phyloP scores from a whole-genome alignment of 2,888 invertebrate species.

The Tinea pellionella region DNA sequence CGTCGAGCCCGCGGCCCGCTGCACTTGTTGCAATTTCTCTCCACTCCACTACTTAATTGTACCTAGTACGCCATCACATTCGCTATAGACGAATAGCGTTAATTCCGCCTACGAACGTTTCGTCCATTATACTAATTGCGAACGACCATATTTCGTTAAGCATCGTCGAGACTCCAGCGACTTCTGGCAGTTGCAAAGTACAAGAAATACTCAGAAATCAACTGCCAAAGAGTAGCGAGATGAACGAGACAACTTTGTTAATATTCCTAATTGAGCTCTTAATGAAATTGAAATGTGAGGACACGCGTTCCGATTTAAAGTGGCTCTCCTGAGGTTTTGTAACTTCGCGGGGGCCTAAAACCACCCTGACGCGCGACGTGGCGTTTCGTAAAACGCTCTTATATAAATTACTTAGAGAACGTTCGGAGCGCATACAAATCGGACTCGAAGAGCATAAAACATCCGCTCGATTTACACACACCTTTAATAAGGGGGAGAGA shows the following conservation, averaged over 20 bases:
- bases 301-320: conserved; percentile 46
- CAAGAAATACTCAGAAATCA: conserved; percentile 48
- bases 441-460: conserved; percentile 39
- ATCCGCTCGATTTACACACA: conserved; percentile 52
- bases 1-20: conserved; percentile 35
- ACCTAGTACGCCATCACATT: conserved; percentile 48
- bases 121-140: conserved; percentile 67
- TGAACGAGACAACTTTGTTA: conserved; percentile 54
- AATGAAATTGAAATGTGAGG: conserved; percentile 65
- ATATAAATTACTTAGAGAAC: conserved; percentile 58
- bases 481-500: conserved; percentile 29
- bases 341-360: conserved; percentile 27
- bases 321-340: conserved; percentile 26
- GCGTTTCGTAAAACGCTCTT: conserved; percentile 48
- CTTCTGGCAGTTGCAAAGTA: conserved; percentile 44
- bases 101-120: conserved; percentile 48
- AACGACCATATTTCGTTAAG: conserved; percentile 53
- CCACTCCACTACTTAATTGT: conserved; percentile 54
- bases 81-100: conserved; percentile 55
- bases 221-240: conserved; percentile 55
- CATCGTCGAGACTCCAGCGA: conserved; percentile 44
- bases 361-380: conserved; percentile 28
- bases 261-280: conserved; percentile 67
- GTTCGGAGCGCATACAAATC: conserved; percentile 60
- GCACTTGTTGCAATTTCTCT: conserved; percentile 65